Conservation (phyloP, 2,113 vertebrate genomes). For the Semnornis frantzii region DNA sequence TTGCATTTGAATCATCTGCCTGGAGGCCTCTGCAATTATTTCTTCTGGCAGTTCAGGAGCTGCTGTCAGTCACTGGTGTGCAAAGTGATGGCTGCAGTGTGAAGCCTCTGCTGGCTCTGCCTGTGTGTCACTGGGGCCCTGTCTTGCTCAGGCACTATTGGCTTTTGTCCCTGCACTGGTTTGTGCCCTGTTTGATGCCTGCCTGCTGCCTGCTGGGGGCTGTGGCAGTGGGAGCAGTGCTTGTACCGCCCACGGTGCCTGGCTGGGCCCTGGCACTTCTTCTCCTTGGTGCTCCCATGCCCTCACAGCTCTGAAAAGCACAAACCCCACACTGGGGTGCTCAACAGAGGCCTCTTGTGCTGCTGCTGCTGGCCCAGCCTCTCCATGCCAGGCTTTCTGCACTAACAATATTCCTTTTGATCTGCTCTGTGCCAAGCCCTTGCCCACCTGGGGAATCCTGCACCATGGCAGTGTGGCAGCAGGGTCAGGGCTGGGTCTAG, state of each 20-base stretch:
- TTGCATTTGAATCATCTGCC: not conserved
- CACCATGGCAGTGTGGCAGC: not conserved
- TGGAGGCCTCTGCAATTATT: not conserved
- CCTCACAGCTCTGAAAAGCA: conserved; percentile 16
- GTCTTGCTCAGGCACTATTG: not conserved
- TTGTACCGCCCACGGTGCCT: not conserved
- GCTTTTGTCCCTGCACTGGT: not conserved
- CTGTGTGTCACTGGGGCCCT: not conserved
- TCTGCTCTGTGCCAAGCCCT: conserved; percentile 6
- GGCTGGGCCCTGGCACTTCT: conserved; percentile 30
- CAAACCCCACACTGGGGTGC: not conserved
- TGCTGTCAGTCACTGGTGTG: not conserved
- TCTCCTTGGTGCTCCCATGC: conserved; percentile 35
- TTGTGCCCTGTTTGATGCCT: not conserved
- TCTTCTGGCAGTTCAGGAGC: not conserved
- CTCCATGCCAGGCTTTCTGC: not conserved
- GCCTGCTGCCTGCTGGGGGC: accelerated
- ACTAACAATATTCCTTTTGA: conserved; percentile 65
- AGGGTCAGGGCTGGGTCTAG: not conserved
- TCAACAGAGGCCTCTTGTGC: conserved; percentile 56
- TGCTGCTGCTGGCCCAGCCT: not conserved
- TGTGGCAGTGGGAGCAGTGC: not conserved
- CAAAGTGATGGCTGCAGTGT: not conserved
- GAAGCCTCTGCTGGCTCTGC: not conserved
- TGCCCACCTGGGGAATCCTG: not conserved